A percentile compares a stretch with the other conserved stretches of the same genome.
These are phyloP conservation scores for Scolopax bukidnonensis DNA, from an alignment of 2,797 vertebrate species.

Conservation along the genomic window DNA sequence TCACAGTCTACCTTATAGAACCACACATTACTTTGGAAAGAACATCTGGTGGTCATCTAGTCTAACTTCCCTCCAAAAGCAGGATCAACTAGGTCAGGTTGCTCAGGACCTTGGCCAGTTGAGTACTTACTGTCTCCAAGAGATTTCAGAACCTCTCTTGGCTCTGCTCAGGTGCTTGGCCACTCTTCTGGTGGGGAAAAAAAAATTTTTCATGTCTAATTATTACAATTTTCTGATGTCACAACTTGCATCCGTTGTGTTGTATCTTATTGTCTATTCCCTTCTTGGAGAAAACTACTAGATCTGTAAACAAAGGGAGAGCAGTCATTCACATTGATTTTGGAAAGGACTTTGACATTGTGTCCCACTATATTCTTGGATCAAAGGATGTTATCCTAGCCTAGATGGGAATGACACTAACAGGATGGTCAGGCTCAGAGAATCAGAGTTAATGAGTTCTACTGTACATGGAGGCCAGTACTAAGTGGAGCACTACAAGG, in stretches of 20 bases:
- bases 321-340: background rate
- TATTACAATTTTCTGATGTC: background rate
- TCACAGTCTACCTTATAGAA: background rate
- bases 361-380: background rate
- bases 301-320: background rate
- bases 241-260: background rate
- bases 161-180: background rate
- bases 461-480: background rate
- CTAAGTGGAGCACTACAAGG: background rate
- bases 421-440: background rate
- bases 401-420: background rate
- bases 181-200: fast-evolving
- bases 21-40: background rate
- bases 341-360: background rate
- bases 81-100: background rate
- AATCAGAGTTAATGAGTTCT: background rate
- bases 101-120: background rate
- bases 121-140: background rate
- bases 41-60: background rate
- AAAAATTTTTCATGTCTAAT: background rate
- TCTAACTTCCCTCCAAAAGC: background rate
- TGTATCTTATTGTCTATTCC: background rate
- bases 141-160: background rate
- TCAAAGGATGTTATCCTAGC: background rate
- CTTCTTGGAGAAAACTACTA: background rate